phyloP scores from a whole-genome alignment of 2,113 vertebrate genomes.

The Glareola pratincola region DNA sequence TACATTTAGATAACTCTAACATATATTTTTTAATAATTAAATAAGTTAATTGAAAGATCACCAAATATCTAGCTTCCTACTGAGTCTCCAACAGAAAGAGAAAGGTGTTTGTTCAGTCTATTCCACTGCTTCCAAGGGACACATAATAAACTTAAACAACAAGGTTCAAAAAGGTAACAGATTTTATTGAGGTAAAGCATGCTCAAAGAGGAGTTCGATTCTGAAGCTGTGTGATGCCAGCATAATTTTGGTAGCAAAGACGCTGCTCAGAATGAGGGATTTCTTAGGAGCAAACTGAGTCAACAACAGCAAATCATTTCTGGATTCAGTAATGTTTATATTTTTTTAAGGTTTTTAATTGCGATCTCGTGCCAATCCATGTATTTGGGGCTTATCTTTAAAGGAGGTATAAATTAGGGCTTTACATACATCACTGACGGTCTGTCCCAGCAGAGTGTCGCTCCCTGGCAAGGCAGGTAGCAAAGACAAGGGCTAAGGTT shows the following conservation, averaged over 20 bases:
- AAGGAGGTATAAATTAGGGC: background rate
- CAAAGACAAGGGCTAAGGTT: slow-evolving; percentile 8
- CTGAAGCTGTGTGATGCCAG: background rate
- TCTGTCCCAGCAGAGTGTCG: background rate
- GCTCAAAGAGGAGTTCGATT: background rate
- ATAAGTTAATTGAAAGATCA: background rate
- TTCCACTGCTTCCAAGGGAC: background rate
- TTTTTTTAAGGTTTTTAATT: background rate
- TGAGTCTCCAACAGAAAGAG: too few relatives aligned
- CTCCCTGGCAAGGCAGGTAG: background rate
- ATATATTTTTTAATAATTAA: background rate
- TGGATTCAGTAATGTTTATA: background rate
- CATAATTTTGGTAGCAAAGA: background rate
- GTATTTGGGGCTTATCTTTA: background rate
- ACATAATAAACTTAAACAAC: background rate
- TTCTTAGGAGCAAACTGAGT: background rate
- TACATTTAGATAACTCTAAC: background rate
- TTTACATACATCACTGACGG: background rate
- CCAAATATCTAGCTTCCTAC: too few relatives aligned
- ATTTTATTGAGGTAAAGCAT: background rate
- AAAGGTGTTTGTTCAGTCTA: background rate
- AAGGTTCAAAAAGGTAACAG: background rate
- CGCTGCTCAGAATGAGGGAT: background rate
- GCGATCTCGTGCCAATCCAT: background rate
- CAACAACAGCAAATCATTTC: background rate